A percentile compares a stretch with the other conserved stretches of the same genome.
Conservation (phyloP, 2,888 invertebrate species). For the Ctena decussata region DNA sequence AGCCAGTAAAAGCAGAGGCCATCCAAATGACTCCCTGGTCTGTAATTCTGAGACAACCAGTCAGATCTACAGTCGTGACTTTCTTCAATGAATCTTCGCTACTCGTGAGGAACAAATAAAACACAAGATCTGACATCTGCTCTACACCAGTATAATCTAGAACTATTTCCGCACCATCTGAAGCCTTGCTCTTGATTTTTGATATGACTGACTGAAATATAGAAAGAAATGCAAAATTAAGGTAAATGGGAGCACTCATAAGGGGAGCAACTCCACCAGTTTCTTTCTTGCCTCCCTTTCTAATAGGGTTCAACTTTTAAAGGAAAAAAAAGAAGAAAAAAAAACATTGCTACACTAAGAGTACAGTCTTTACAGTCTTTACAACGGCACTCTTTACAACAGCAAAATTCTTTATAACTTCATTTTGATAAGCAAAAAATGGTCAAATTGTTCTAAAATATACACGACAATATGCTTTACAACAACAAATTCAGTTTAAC, state of each 20-base stretch:
- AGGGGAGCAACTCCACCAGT: too few relatives aligned
- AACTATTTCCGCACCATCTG: not conserved
- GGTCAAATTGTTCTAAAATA: too few relatives aligned
- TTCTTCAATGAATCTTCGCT: slow-evolving; percentile 21
- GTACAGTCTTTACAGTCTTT: too few relatives aligned
- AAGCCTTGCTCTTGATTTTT: not conserved
- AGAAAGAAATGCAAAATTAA: not conserved
- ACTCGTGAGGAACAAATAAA: slow-evolving; percentile 46
- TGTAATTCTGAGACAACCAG: slow-evolving; percentile 66
- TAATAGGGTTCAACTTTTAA: too few relatives aligned
- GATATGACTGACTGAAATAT: not conserved
- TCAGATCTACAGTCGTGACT: slow-evolving; percentile 49
- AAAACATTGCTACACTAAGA: too few relatives aligned
- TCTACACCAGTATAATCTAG: slow-evolving; percentile 52
- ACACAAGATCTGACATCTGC: slow-evolving; percentile 60
- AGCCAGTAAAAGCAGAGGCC: slow-evolving; percentile 19
- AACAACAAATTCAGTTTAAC: too few relatives aligned
- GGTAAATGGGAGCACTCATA: not conserved
- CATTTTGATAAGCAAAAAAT: too few relatives aligned
- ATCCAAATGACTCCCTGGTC: slow-evolving; percentile 61
- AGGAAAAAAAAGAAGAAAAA: too few relatives aligned
- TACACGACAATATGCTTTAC: too few relatives aligned
- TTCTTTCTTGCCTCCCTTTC: too few relatives aligned
- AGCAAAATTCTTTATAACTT: too few relatives aligned
- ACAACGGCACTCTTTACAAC: too few relatives aligned